These are phyloP conservation scores for Nebria ingens DNA, from an alignment of 1,140 invertebrate genomes.

Conservation along the genomic window DNA sequence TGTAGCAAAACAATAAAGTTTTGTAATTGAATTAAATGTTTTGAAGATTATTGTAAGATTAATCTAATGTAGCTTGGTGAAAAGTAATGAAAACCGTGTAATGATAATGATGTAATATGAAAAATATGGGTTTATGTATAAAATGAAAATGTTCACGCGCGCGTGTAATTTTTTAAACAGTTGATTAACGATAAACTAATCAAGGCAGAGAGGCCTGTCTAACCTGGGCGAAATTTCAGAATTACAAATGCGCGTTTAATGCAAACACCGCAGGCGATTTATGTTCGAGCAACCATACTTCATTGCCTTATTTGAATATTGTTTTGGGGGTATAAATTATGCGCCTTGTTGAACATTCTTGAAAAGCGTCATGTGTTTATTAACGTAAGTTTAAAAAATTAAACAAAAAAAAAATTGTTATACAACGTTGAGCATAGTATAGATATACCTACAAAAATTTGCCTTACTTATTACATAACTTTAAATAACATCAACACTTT, in stretches of 20 bases:
- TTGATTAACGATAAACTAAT: constrained; percentile 7
- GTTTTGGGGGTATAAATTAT: constrained; percentile 6
- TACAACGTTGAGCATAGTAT: too few relatives aligned
- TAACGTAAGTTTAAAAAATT: neutral
- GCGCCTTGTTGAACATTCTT: neutral
- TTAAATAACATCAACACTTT: too few relatives aligned
- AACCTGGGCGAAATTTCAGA: constrained; percentile 7
- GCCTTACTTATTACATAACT: too few relatives aligned
- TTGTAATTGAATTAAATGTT: too few relatives aligned
- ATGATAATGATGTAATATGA: too few relatives aligned
- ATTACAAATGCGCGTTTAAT: constrained; percentile 8
- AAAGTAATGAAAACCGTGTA: too few relatives aligned
- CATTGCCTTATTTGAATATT: constrained; percentile 9
- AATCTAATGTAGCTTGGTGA: too few relatives aligned
- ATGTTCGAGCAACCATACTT: constrained; percentile 7
- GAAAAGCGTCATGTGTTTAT: neutral
- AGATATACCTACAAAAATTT: too few relatives aligned
- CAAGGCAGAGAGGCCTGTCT: neutral
- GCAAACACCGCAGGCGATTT: neutral
- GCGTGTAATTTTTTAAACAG: neutral
- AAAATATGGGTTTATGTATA: too few relatives aligned
- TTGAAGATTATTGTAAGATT: too few relatives aligned
- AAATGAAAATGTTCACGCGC: neutral
- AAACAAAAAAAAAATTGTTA: too few relatives aligned
- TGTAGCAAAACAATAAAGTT: too few relatives aligned